Evolutionary conservation across 2,888 invertebrate genomes (phyloP), one percentile per base, ranked within the genome.

Genomic region (Rotaria sp.): DNA sequence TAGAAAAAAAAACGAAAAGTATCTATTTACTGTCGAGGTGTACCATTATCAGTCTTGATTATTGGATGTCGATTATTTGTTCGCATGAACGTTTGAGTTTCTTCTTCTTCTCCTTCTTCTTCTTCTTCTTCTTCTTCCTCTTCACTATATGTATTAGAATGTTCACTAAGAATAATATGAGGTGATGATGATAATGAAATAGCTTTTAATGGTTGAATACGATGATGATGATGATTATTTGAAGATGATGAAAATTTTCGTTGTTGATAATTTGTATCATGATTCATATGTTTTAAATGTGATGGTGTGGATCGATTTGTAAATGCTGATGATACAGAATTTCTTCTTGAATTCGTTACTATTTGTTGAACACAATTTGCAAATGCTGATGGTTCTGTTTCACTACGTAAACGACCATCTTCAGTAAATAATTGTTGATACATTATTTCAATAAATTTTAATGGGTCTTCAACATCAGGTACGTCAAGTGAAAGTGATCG

Each of bases 391-490:
- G 67, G 18, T 18, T 67, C 35, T 15, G 35, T 38, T 8, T 13
- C 67, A 67, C 21, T 67, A 15, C 80, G 80, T 45, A 80, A 45
- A 45, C n/a, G 41, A 45, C 80, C 80, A 80, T 41, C 45, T 45
- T 80, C 80, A 80, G 41, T 45, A 45, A 80, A 80, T 13, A 80
- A 13, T 45, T 80, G 80, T 45, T 41, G 41, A 80, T 80, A 80
- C 45, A 80, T 80, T 11, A 80, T 80, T 45, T 80, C 80, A 15
- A 80, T 80, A 80, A 80, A 80, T 2, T 45, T 41, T 26, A 41
- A 45, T 80, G 80, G 80, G 45, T 80, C 80, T 45, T 80, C 80
- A 15, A 80, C 80, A 45, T 80, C 80, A 10, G 80, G 80, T n/a
- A 80, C 24, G 45, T 80, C 80, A 80, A 80, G 45, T 26, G 80